These are phyloP conservation scores for Operophtera brumata DNA, from an alignment of 2,888 invertebrate genomes.

Conservation along the genomic window DNA sequence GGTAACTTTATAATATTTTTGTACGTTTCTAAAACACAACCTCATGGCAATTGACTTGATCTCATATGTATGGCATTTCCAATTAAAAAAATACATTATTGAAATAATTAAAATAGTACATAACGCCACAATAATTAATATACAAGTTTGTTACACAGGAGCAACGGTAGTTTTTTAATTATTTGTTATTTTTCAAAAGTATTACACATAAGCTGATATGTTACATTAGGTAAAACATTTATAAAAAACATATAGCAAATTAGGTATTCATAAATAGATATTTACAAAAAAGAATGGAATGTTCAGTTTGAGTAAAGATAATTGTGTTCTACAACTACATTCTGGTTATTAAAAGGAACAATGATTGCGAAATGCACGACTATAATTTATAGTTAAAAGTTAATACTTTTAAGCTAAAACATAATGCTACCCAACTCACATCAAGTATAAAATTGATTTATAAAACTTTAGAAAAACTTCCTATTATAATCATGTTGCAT, in stretches of 20 bases:
- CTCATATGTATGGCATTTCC: conserved; percentile 64
- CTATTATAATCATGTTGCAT: neutral
- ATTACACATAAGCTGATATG: conserved; percentile 3
- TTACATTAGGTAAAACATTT: conserved; percentile 9
- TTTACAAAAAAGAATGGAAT: conserved; percentile 32
- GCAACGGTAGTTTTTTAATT: neutral
- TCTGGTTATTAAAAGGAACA: conserved; percentile 54
- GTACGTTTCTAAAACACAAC: conserved; percentile 77
- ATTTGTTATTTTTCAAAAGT: neutral
- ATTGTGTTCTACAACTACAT: conserved; percentile 32
- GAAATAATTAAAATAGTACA: neutral
- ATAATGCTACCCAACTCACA: conserved; percentile 34
- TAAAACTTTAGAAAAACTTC: conserved; percentile 5
- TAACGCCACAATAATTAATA: neutral
- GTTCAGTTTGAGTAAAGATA: conserved; percentile 58
- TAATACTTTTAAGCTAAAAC: conserved; percentile 23
- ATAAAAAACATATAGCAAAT: conserved; percentile 3
- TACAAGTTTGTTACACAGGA: neutral
- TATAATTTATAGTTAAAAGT: conserved; percentile 17
- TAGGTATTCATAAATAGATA: conserved; percentile 10
- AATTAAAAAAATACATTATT: conserved; percentile 38
- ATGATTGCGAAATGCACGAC: conserved; percentile 43
- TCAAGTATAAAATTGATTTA: conserved; percentile 16
- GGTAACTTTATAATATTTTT: conserved; percentile 73
- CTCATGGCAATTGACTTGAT: conserved; percentile 67